Evolutionary conservation across 1,140 invertebrate species (phyloP), one percentile per base, ranked within the genome.

Genomic region (Orius insidiosus): DNA sequence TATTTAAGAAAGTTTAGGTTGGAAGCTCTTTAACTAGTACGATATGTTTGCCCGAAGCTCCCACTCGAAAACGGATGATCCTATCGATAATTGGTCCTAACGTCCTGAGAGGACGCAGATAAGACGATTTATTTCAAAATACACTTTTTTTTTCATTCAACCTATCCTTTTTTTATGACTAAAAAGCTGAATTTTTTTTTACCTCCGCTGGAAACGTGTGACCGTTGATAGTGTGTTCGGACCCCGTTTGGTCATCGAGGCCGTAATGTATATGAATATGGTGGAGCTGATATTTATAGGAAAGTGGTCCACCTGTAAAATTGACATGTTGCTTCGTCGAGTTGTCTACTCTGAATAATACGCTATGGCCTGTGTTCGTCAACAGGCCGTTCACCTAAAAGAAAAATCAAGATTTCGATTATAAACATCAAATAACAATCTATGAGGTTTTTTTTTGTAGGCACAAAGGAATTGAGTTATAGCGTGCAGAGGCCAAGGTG

Each of bases 201-300:
- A 93, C 86, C 77, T 94, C 89, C 32, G 87, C 88, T 7, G 88
- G 88, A 64, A 92, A 94, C 31, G 84, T 75, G 53, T 88, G 83
- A 52, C 84, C 82, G 56, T 90, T 85, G 58, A 93, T 82, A 15
- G 80, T 81, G 62, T 94, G 88, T 61, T 94, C 88, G 31, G 85
- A 90, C 8, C 88, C 88, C 50, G 75, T 76, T 53, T 82, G 78
- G 64, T 88, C 83, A 53, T 83, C 75, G 10, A 84, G 70, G 1
- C 86, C 86, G 55, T 85, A 90, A 60, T 89, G 84, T 56, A 92
- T 74, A 65, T 85, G 81, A 53, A 89, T 82, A 64, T 90, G 78
- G 62, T 90, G 80, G 64, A 93, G 84, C 66, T 89, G 82, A 67
- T 95, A 98, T 52, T 83, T 85, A 66, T 97, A 98, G 41, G 88